Evolutionary conservation across 2,888 invertebrate genomes (phyloP).

Genomic region (Andrena minutula): DNA sequence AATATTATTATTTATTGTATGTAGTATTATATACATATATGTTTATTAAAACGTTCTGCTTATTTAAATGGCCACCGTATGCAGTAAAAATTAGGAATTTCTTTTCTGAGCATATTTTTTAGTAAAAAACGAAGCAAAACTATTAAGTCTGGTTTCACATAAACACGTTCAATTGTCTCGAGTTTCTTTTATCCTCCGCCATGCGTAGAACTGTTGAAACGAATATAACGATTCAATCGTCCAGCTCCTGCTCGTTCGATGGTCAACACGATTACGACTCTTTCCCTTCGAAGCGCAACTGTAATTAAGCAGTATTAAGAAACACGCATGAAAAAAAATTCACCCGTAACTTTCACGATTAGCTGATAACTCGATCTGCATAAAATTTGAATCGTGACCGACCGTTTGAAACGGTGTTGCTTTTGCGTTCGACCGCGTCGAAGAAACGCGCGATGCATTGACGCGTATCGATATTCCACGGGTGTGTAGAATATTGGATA

Average conservation of each 20-base stretch:
- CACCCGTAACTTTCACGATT: conserved; percentile 16
- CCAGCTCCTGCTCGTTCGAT: background rate
- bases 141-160: too few relatives aligned
- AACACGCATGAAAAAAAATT: background rate
- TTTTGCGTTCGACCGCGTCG: background rate
- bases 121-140: too few relatives aligned
- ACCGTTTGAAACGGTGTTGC: conserved; percentile 15
- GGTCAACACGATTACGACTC: background rate
- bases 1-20: too few relatives aligned
- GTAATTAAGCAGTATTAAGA: conserved; percentile 6
- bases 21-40: too few relatives aligned
- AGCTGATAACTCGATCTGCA: conserved; percentile 8
- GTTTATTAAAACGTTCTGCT: too few relatives aligned
- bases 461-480: conserved; percentile 1
- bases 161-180: too few relatives aligned
- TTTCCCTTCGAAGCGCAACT: background rate
- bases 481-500: background rate
- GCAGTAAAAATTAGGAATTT: too few relatives aligned
- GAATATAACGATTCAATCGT: too few relatives aligned
- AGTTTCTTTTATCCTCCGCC: too few relatives aligned
- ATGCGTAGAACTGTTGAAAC: too few relatives aligned
- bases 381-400: conserved; percentile 4
- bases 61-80: too few relatives aligned
- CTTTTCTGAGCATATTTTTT: too few relatives aligned
- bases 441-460: background rate